A percentile compares a stretch with the other conserved stretches of the same genome.
These are phyloP conservation scores for Stegophylla sp. DNA, from an alignment of 2,888 invertebrate genomes.

Conservation along the genomic window DNA sequence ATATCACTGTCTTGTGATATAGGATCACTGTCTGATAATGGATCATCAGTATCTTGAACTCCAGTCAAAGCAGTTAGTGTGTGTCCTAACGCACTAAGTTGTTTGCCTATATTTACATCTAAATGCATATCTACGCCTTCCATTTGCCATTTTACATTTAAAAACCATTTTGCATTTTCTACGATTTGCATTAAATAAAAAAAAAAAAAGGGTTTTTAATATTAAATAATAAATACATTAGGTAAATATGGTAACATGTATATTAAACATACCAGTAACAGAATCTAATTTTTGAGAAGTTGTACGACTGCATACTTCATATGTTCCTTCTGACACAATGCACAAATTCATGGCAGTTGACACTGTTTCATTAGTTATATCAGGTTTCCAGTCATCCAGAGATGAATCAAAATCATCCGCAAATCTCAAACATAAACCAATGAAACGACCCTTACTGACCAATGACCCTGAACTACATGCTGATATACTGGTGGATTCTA, in stretches of 20 bases:
- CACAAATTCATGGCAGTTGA: slow-evolving; percentile 84
- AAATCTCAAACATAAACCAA: slow-evolving; percentile 90
- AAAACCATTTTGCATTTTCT: slow-evolving; percentile 97
- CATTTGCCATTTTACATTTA: slow-evolving; percentile 99
- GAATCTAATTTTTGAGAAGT: slow-evolving; percentile 79
- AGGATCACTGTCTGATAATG: slow-evolving; percentile 56
- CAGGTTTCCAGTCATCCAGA: slow-evolving; percentile 96
- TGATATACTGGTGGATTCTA: slow-evolving; percentile 94
- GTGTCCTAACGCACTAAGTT: slow-evolving; percentile 90
- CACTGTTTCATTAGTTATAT: slow-evolving; percentile 67
- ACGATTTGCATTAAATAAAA: slow-evolving; percentile 62
- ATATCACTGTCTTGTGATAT: slow-evolving; percentile 72
- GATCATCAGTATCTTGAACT: slow-evolving; percentile 79
- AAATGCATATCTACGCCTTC: slow-evolving; percentile 97
- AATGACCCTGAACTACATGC: slow-evolving; percentile 96
- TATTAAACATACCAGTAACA: slow-evolving; percentile 36
- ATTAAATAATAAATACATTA: not conserved
- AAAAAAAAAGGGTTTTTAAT: not conserved
- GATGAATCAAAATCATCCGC: slow-evolving; percentile 97
- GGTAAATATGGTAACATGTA: not conserved
- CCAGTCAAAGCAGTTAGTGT: slow-evolving; percentile 95
- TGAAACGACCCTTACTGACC: slow-evolving; percentile 87
- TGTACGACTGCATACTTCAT: slow-evolving; percentile 94
- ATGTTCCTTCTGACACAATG: slow-evolving; percentile 98
- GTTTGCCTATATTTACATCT: slow-evolving; percentile 95